These are phyloP conservation scores for Actinemys pallida DNA, from an alignment of 2,113 vertebrate genomes.

Conservation along the genomic window DNA sequence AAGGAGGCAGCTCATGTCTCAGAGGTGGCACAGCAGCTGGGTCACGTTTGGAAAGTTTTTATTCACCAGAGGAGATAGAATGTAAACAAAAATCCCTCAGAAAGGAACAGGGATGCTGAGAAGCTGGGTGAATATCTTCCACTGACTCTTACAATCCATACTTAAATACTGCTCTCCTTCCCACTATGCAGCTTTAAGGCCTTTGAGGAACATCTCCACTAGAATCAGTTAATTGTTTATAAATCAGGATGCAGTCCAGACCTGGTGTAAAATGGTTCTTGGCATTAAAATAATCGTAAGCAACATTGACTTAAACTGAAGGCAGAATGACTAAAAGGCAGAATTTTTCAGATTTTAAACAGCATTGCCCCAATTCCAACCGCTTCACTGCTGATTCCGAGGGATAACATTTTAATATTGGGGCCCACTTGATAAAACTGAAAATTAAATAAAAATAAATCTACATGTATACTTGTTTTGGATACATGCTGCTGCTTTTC, in stretches of 20 bases:
- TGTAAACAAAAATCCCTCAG: no score
- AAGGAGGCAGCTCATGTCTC: background rate
- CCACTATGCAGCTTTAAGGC: fast-evolving
- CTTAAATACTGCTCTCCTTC: fast-evolving
- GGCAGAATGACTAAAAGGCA: background rate
- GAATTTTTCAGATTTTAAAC: fast-evolving
- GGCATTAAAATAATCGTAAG: fast-evolving
- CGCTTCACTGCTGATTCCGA: fast-evolving
- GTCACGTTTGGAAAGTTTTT: background rate
- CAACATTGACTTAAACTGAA: background rate
- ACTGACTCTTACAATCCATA: background rate
- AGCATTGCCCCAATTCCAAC: background rate
- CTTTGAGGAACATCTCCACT: fast-evolving
- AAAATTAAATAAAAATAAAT: no score
- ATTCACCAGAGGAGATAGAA: background rate
- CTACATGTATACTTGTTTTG: background rate
- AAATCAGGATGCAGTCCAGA: fast-evolving
- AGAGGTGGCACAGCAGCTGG: background rate
- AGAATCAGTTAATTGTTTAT: fast-evolving
- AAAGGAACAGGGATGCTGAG: background rate
- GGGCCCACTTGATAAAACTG: background rate
- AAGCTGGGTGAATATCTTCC: background rate
- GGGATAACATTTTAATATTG: background rate
- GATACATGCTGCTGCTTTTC: fast-evolving
- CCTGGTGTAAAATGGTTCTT: fast-evolving